These are phyloP conservation scores for Syngnathus scovelli DNA, from an alignment of 2,113 vertebrate species.

Conservation along the genomic window DNA sequence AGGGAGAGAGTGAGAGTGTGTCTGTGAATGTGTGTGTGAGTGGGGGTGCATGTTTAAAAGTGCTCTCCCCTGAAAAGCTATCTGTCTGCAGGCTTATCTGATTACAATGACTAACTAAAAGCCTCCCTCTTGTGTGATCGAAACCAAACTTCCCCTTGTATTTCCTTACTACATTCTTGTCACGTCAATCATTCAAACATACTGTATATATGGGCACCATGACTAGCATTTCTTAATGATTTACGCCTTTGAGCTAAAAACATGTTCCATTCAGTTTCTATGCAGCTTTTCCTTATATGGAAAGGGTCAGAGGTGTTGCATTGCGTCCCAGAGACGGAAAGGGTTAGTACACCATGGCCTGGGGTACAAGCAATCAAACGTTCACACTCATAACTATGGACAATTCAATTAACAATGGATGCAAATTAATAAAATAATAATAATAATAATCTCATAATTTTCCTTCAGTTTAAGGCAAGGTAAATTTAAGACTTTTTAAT, in stretches of 20 bases:
- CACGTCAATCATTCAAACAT: constrained; percentile 24
- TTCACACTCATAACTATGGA: neutral
- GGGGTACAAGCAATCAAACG: neutral
- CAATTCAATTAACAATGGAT: neutral
- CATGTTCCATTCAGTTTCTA: neutral
- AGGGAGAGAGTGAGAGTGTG: too few relatives aligned
- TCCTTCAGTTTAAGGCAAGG: too few relatives aligned
- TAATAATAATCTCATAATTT: neutral
- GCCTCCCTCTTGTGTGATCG: constrained; percentile 54
- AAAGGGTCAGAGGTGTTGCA: too few relatives aligned
- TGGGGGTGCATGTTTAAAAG: constrained; percentile 43
- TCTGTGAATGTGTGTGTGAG: neutral
- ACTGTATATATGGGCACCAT: constrained; percentile 3
- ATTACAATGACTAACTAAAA: constrained; percentile 62
- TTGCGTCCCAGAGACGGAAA: neutral
- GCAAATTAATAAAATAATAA: neutral
- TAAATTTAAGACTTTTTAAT: too few relatives aligned
- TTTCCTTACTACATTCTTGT: constrained; percentile 57
- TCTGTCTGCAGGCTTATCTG: constrained; percentile 61
- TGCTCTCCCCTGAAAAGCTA: constrained; percentile 49
- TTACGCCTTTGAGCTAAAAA: neutral
- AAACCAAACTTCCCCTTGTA: constrained; percentile 45
- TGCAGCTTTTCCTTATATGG: neutral
- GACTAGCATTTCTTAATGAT: neutral
- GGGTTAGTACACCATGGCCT: neutral